Base-by-base conservation (phyloP, 2,888 invertebrate species). In the Quadroppia sp. region DNA sequence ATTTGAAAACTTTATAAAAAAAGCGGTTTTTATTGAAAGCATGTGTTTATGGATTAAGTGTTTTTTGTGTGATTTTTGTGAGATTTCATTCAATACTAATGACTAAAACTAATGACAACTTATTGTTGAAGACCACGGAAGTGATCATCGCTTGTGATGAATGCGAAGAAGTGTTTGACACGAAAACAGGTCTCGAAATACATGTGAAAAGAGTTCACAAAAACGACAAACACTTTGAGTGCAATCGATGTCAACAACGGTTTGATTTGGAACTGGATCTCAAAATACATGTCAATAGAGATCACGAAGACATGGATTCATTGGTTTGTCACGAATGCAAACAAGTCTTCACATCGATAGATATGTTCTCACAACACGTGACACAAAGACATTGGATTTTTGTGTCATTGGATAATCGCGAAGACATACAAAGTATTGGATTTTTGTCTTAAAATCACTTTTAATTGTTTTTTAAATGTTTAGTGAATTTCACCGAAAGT, bases 251-350 rank as follows among this genome's bases (percentile, higher is more conserved):
- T 30, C 1, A 56, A 1, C 28, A 56, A 17, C 4, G 15, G 13
- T 56, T 56, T 28, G 30, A 13, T 15, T 28, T 30, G 17, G 28
- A 4, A 28, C 17, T 56, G 56, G 56, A 56, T 28, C 23, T 56
- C 20, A 3, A 28, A 30, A 25, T 56, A 28, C 56, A 56, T 9
- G 17, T 56, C 28, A 56, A 56, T 30, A 2, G 56, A 28, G 4
- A 17, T 17, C 56, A 56, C 7, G 15, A 56, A 17, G 2, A 56
- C 4, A 28, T 56, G 1, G 28, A 28, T 17, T 56, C 56, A 30
- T 30, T 15, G 28, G 56, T 56, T 56, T 56, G 56, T 30, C 56
- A 56, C 30, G 56, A 56, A 30, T 56, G 56, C 56, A 11, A 15
- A 56, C 56, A 56, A 30, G 30, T 56, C 1, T 56, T 56, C 9